Conservation (phyloP, 53 echinoderm and acorn worm genomes). For the Crossaster papposus region DNA sequence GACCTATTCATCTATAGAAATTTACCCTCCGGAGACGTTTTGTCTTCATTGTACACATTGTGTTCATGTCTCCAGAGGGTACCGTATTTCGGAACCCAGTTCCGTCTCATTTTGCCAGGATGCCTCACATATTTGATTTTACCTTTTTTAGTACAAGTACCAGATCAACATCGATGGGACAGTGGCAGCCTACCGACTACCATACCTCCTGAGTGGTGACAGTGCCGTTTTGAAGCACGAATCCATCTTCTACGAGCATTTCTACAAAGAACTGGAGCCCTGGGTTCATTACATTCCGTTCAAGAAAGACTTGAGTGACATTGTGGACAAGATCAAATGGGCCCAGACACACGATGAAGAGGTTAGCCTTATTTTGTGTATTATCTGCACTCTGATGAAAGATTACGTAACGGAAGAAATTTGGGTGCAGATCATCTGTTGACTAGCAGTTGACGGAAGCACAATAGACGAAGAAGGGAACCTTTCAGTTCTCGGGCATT, state of each 20-base stretch:
- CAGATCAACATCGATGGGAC: conserved; percentile 98
- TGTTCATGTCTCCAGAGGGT: no score
- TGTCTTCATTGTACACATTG: no score
- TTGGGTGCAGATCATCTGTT: no score
- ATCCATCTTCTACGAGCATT: conserved; percentile 94
- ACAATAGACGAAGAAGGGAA: no score
- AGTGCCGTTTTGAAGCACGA: conserved; percentile 93
- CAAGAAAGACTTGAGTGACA: conserved; percentile 81
- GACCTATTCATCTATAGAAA: no score
- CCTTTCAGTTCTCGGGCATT: no score
- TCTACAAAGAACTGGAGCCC: conserved; percentile 83
- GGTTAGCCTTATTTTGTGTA: conserved; percentile 51
- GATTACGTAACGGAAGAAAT: neutral
- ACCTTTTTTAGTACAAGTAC: conserved; percentile 85
- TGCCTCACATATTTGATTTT: neutral
- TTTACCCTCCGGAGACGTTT: no score
- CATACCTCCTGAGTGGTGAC: conserved; percentile 90
- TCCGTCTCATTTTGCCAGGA: no score
- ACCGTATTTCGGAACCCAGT: no score
- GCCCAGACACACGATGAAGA: conserved; percentile 86
- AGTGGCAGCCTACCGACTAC: conserved; percentile 95
- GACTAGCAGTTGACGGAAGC: no score
- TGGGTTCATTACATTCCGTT: conserved; percentile 96
- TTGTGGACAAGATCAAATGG: conserved; percentile 93
- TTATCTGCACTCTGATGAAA: neutral